Percentiles rank a stretch among this genome's conserved stretches.
Evolutionary conservation across 2,797 vertebrate genomes (phyloP).

Genomic region (Phataginus tricuspis): DNA sequence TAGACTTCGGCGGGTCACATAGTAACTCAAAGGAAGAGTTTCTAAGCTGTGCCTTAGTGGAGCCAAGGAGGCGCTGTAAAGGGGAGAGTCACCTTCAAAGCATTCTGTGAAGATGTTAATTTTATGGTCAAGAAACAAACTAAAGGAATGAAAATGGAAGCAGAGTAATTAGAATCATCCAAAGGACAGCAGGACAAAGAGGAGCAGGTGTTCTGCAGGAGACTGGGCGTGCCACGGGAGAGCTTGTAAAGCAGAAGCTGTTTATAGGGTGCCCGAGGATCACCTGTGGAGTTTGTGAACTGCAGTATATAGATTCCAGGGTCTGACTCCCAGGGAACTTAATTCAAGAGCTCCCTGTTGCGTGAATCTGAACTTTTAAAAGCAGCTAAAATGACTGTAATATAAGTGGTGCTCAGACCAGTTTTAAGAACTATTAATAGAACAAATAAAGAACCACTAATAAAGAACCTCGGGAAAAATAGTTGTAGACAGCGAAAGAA

Average conservation of each 20-base stretch:
- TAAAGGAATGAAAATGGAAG: not conserved
- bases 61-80: not conserved
- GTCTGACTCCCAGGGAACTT: accelerated
- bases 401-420: not conserved
- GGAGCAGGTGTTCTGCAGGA: accelerated
- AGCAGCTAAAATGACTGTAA: not conserved
- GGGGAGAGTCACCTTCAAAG: accelerated
- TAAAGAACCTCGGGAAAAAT: not conserved
- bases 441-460: not conserved
- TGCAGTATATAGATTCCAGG: accelerated
- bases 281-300: not conserved
- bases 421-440: not conserved
- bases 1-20: not conserved
- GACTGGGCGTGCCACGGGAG: accelerated
- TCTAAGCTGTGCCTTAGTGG: not conserved
- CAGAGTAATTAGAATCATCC: not conserved
- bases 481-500: not conserved
- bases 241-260: not conserved
- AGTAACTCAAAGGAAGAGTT: not conserved
- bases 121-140: not conserved
- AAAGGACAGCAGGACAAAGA: not conserved
- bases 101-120: not conserved
- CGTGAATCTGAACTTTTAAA: not conserved
- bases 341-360: not conserved
- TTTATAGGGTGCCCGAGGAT: no score